A percentile compares a stretch with the other conserved stretches of the same genome.
These are phyloP conservation scores for Microctenopoma lineatum DNA, from an alignment of 2,797 vertebrate genomes.

Conservation along the genomic window DNA sequence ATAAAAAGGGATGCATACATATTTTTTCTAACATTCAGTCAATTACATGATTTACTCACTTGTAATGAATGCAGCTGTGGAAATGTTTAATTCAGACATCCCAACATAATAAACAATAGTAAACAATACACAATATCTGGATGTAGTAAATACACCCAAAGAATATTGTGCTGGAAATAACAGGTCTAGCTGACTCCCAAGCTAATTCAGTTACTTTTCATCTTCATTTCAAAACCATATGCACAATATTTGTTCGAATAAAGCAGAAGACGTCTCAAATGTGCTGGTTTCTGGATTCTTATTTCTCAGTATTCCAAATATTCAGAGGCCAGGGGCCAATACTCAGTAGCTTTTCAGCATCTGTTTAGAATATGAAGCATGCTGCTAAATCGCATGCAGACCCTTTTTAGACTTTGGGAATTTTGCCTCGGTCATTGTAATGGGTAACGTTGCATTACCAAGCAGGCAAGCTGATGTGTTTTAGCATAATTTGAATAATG, in stretches of 20 bases:
- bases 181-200: constrained; percentile 18
- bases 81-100: constrained; percentile 18
- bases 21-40: neutral
- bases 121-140: constrained; percentile 6
- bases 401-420: constrained; percentile 70
- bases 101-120: constrained; percentile 1
- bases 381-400: constrained; percentile 68
- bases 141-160: constrained; percentile 19
- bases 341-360: constrained; percentile 56
- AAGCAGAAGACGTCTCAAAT: constrained; percentile 47
- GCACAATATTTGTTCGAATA: constrained; percentile 39
- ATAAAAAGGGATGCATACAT: neutral
- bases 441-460: constrained; percentile 77
- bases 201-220: constrained; percentile 14
- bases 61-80: constrained; percentile 15
- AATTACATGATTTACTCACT: constrained; percentile 15
- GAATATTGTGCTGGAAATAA: constrained; percentile 35
- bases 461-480: constrained; percentile 83
- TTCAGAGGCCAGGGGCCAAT: constrained; percentile 55
- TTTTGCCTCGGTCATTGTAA: constrained; percentile 79
- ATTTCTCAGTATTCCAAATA: constrained; percentile 46
- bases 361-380: constrained; percentile 71
- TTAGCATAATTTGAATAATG: constrained; percentile 89
- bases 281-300: constrained; percentile 32
- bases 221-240: constrained; percentile 39